Evolutionary conservation across 2,888 invertebrate species (phyloP), one percentile per base, ranked within the genome.

Genomic region (Macaria liturata): DNA sequence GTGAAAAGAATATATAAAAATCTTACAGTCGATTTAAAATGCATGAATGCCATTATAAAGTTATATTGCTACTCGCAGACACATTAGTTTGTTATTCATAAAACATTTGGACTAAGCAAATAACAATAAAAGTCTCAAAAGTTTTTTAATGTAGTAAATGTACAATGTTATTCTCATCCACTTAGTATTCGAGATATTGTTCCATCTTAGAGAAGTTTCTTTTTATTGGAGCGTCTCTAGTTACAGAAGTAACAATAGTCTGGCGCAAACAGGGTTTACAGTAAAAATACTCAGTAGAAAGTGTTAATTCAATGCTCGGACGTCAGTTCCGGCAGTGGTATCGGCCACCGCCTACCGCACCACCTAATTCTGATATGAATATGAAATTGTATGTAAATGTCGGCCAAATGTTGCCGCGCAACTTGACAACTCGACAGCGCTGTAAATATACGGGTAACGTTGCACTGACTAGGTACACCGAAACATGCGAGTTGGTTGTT

Each of bases 311-410:
- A 68, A 60, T 66, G 61, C 70, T 68, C 68, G 58, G 59, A 58
- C 70, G 70, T 68, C 71, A 20, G 20, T 20, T 20, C 20, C 20
- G 20, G 20, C 65, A 67, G 66, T 60, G 66, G 67, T 70, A 77
- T 76, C 76, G 74, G 75, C 69, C 74, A 68, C 74, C 70, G 70
- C 69, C 46, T 34, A 66, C 68, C 75, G 74, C 69, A 68, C 76
- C 74, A 83, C 81, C 86, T 85, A 86, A 88, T 88, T 85, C 84
- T 81, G 79, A 83, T 85, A 88, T 89, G 88, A 88, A 88, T 88
- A 87, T 88, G 85, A 88, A 88, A 87, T 88, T 81, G 78, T 87
- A 89, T 88, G 86, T 81, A 81, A 88, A 88, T 89, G 78, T 81
- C 75, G 75, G 68, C 82, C 83, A 82, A 88, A 87, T 84, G 80